Conservation (phyloP, 1,140 invertebrate genomes). For the Drosophila carrolli region DNA sequence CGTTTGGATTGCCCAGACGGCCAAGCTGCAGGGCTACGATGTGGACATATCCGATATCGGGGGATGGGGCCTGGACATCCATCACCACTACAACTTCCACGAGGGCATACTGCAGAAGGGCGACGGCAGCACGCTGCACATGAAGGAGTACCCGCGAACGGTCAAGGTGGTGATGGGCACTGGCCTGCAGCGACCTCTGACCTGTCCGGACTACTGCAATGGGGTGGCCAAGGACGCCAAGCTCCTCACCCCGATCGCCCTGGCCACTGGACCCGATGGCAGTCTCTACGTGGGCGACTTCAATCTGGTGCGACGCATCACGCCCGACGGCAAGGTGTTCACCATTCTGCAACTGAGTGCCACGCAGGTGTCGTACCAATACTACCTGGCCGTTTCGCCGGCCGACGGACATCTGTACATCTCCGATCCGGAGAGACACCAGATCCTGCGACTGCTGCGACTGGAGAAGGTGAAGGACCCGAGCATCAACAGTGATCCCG, state of each 20-base stretch:
- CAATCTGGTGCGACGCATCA: slow-evolving; percentile 96
- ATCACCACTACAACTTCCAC: slow-evolving; percentile 99
- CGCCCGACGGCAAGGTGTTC: slow-evolving; percentile 95
- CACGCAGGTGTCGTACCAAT: slow-evolving; percentile 97
- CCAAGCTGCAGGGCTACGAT: slow-evolving; percentile 97
- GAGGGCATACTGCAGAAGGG: slow-evolving; percentile 98
- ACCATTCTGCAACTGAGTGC: slow-evolving; percentile 97
- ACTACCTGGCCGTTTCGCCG: slow-evolving; percentile 97
- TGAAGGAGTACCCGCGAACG: slow-evolving; percentile 96
- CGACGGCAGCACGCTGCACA: slow-evolving; percentile 95
- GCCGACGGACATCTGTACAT: slow-evolving; percentile 98
- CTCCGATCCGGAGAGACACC: slow-evolving; percentile 97
- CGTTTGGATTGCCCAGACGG: slow-evolving; percentile 97
- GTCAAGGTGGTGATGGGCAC: slow-evolving; percentile 97
- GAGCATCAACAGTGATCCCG: slow-evolving; percentile 93
- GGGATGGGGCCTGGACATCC: slow-evolving; percentile 98
- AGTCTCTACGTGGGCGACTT: slow-evolving; percentile 98
- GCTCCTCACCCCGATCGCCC: slow-evolving; percentile 95
- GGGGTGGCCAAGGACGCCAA: slow-evolving; percentile 93
- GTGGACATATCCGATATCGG: slow-evolving; percentile 98
- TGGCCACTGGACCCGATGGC: slow-evolving; percentile 97
- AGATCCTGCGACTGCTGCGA: slow-evolving; percentile 91
- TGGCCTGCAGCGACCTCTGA: slow-evolving; percentile 92
- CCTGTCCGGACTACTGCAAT: slow-evolving; percentile 92
- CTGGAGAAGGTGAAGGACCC: slow-evolving; percentile 93